Conservation (phyloP, 1,140 invertebrate genomes). For the Argopecten irradians region DNA sequence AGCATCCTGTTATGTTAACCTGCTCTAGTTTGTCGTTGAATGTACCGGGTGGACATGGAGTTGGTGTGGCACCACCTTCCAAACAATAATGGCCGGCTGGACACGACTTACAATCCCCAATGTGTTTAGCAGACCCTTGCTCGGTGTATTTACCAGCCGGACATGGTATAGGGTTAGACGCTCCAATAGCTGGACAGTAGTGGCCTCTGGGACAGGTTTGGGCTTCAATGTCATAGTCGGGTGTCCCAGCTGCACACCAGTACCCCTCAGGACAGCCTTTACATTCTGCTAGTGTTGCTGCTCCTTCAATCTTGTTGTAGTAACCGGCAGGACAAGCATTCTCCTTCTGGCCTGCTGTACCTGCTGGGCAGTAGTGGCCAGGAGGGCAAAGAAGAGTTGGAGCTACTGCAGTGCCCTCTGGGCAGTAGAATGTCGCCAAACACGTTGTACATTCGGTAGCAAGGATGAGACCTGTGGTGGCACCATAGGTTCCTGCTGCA, state of each 20-base stretch:
- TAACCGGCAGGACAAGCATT: slow-evolving; percentile 67
- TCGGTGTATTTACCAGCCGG: slow-evolving; percentile 72
- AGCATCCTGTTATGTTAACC: slow-evolving; percentile 54
- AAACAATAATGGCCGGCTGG: slow-evolving; percentile 71
- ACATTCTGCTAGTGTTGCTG: slow-evolving; percentile 58
- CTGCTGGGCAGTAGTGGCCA: slow-evolving; percentile 67
- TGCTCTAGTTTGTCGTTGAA: slow-evolving; percentile 63
- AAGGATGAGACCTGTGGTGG: slow-evolving; percentile 53
- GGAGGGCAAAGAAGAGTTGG: slow-evolving; percentile 66
- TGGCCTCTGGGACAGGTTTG: slow-evolving; percentile 67
- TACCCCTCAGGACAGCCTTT: slow-evolving; percentile 66
- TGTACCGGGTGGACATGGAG: slow-evolving; percentile 65
- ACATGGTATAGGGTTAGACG: slow-evolving; percentile 59
- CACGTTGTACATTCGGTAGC: slow-evolving; percentile 63
- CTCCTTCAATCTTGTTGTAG: slow-evolving; percentile 63
- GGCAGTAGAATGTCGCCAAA: slow-evolving; percentile 71
- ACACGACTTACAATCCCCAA: slow-evolving; percentile 67
- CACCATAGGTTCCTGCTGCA: slow-evolving; percentile 69
- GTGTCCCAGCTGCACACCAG: slow-evolving; percentile 67
- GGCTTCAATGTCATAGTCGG: slow-evolving; percentile 62
- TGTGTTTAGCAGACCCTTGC: slow-evolving; percentile 64
- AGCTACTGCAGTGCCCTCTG: slow-evolving; percentile 63
- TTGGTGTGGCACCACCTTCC: slow-evolving; percentile 64
- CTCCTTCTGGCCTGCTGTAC: slow-evolving; percentile 65
- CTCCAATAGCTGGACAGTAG: slow-evolving; percentile 62